Evolutionary conservation across 2,797 vertebrate genomes (phyloP).

Genomic region (Notolabrus celidotus): DNA sequence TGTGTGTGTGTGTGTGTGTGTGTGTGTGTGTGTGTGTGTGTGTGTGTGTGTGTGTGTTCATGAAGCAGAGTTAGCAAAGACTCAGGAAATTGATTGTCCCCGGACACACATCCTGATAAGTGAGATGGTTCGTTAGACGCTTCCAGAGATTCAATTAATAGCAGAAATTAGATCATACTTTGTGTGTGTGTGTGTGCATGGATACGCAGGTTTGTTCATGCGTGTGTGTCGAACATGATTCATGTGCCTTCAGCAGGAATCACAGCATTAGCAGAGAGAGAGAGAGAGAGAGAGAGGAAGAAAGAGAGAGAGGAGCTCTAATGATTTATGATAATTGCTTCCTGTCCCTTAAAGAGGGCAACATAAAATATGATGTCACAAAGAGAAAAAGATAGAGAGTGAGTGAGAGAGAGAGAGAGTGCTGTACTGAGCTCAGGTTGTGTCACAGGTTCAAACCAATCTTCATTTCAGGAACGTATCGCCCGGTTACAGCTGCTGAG

Average conservation of each 20-base stretch:
- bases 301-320: slow-evolving; percentile 24
- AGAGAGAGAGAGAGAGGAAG: too few relatives aligned
- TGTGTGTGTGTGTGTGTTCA: neutral
- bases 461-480: neutral
- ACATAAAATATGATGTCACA: slow-evolving; percentile 28
- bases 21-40: neutral
- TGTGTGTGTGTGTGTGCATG: neutral
- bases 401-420: neutral
- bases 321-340: slow-evolving; percentile 66
- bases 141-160: slow-evolving; percentile 68
- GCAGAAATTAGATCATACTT: slow-evolving; percentile 39
- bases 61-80: neutral
- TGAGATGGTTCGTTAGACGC: slow-evolving; percentile 57
- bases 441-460: neutral
- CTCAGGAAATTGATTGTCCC: slow-evolving; percentile 48
- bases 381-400: neutral
- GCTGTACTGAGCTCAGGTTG: neutral
- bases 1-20: neutral
- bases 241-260: slow-evolving; percentile 55
- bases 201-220: slow-evolving; percentile 11
- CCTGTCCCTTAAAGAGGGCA: slow-evolving; percentile 41
- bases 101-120: slow-evolving; percentile 33
- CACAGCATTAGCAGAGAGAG: slow-evolving; percentile 27
- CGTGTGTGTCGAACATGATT: slow-evolving; percentile 47
- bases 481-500: slow-evolving; percentile 3